Base-by-base conservation (phyloP, 2,888 invertebrate species). In the Tenthredo mesomela region DNA sequence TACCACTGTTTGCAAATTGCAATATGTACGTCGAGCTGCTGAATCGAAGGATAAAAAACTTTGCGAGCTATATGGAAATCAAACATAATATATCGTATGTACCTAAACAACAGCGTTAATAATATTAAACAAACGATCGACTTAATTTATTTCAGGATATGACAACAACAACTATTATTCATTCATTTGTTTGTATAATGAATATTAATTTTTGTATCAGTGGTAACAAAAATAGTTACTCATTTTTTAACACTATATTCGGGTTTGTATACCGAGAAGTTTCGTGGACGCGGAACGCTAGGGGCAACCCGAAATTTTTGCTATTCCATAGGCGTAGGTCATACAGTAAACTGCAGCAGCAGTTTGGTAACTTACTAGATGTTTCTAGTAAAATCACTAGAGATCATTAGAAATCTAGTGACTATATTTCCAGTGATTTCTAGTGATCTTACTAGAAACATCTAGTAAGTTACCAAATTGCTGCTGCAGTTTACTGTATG, bases 31-130 rank as follows among this genome's bases (percentile, higher is more conserved):
- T 25, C 25, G 40, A 43, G 43, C 73, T 40, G 43, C 73, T 40
- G 21, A 73, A 18, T 73, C 43, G n/a, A 73, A 73, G 73, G 73
- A 43, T 73, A 12, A 5, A 5, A 33, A 67, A 43, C 73, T 21
- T 1, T 1, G 10, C 7, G 43, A 37, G n/a, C 3, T 70, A 70
- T 70, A 70, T n/a, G 33, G 9, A 33, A 37, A 70, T 70, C 70
- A n/a, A n/a, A n/a, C n/a, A n/a, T 12, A 21, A 61, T 25, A 61
- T 61, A 61, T 61, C 25, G 10, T 12, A 37, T 7, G 3, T 33
- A 25, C n/a, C n/a, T n/a, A n/a, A n/a, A n/a, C 61, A 61, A 25
- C 61, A 61, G 2, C 61, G 25, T 61, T 61, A 25, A 54, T n/a
- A 7, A 18, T 6, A 54, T 54, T 54, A 25, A 61, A 61, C 61